A percentile compares a stretch with the other conserved stretches of the same genome.
phyloP scores from a whole-genome alignment of 2,113 vertebrate species.

The Anolis carolinensis region DNA sequence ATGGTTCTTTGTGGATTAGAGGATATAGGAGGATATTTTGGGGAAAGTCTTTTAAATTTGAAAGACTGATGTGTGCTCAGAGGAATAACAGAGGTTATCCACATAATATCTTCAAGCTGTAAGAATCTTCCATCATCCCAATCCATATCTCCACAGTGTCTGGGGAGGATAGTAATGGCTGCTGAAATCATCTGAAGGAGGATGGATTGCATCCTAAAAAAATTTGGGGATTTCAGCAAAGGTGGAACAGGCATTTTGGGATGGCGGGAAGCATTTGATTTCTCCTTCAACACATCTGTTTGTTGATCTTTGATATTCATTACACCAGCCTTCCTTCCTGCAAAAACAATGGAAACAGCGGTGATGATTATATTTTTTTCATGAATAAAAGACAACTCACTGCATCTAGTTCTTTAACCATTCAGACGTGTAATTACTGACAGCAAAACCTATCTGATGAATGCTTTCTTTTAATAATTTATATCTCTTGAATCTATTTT shows the following conservation, averaged over 20 bases:
- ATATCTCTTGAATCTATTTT: conserved; percentile 79
- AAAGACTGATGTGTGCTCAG: too few relatives aligned
- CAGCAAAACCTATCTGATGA: conserved; percentile 72
- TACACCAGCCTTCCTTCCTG: neutral
- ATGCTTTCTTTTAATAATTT: conserved; percentile 77
- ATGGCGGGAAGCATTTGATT: too few relatives aligned
- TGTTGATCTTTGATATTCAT: neutral
- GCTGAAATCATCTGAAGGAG: too few relatives aligned
- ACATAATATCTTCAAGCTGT: too few relatives aligned
- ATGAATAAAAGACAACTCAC: conserved; percentile 61
- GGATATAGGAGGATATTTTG: neutral
- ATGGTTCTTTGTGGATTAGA: neutral
- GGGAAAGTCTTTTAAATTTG: too few relatives aligned
- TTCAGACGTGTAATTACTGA: conserved; percentile 77
- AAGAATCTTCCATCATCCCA: too few relatives aligned
- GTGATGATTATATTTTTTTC: conserved; percentile 2
- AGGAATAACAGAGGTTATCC: too few relatives aligned
- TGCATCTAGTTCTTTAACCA: conserved; percentile 63
- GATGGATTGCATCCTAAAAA: neutral
- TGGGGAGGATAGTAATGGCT: too few relatives aligned
- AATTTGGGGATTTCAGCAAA: neutral
- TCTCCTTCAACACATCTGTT: neutral
- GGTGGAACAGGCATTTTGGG: too few relatives aligned
- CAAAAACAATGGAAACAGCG: neutral
- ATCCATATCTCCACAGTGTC: too few relatives aligned